phyloP scores from a whole-genome alignment of 2,113 vertebrate species.

The Platysteira castanea region DNA sequence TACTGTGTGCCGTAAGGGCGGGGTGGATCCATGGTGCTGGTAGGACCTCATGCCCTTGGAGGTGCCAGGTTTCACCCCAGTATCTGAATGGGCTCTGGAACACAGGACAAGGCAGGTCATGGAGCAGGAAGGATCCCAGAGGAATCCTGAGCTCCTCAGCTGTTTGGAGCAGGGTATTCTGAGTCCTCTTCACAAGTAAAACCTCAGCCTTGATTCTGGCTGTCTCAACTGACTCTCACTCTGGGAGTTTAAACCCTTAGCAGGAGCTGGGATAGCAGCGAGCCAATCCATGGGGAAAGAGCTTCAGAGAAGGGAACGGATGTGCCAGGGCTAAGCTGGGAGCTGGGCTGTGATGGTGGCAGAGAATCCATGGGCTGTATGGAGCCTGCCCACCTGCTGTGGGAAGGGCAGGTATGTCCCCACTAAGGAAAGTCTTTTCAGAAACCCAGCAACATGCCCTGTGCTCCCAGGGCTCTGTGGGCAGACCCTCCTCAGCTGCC shows the following conservation, averaged over 20 bases:
- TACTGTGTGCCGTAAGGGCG: not conserved
- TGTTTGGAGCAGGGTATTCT: not conserved
- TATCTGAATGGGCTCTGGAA: not conserved
- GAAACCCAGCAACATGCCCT: not conserved
- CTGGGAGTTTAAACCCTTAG: not conserved
- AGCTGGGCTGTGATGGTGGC: not conserved
- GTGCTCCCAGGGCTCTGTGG: not conserved
- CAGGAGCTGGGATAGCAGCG: not conserved
- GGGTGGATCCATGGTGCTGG: not conserved
- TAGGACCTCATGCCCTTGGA: not conserved
- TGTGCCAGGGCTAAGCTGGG: not conserved
- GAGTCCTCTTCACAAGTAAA: not conserved
- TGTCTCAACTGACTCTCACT: not conserved
- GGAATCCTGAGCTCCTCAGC: not conserved
- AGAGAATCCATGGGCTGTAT: not conserved
- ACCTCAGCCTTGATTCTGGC: not conserved
- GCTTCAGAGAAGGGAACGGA: not conserved
- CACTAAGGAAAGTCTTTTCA: not conserved
- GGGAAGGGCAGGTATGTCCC: not conserved
- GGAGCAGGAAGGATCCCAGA: not conserved
- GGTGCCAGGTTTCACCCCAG: not conserved
- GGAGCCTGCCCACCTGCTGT: not conserved
- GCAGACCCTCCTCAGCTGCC: not conserved
- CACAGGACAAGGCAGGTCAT: not conserved
- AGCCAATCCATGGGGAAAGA: not conserved